Base-by-base conservation (phyloP, 2,797 vertebrate species). In the Ara ararauna region DNA sequence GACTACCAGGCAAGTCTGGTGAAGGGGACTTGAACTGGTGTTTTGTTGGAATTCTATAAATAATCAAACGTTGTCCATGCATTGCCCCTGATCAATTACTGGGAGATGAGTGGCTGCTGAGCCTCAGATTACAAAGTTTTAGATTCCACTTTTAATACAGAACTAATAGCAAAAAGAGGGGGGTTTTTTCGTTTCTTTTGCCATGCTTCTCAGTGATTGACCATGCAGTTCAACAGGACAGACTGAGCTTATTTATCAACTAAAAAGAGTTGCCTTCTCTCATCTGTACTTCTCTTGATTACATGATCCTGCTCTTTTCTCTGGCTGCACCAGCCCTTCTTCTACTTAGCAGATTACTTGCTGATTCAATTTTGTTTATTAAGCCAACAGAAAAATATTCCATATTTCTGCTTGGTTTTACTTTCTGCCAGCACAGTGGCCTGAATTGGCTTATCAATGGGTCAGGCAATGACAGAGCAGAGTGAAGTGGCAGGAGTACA, bases 281-380 rank as follows among this genome's bases (percentile, higher is more conserved):
- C 20, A n/a, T 65, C 32, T 73, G 15, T n/a, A 13, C 2, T 73
- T 86, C 66, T 89, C 42, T 38, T 65, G 40, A 73, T 18, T 79
- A 36, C 17, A 48, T 38, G 71, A 40, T 79, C 53, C 48, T 42
- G 18, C 38, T 83, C 51, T 85, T 89, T 90, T 82, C 54, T 83
- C n/a, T 4, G 17, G 15, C 54, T 85, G 81, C 54, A 51, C 17
- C 51, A 56, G 45, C 36, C 40, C 30, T 74, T 16, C 51, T 56
- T 81, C 62, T 61, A 68, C 45, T 77, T n/a, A 91, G 42, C 26
- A 81, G 58, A 86, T 88, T 84, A 40, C 84, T 72, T 78, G 32
- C 80, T 91, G 87, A 94, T 83, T 92, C 53, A 83, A 36, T 89
- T 91, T 92, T 83, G 26, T 83, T 89, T 50, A 89, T 87, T 83